Evolutionary conservation across 2,888 invertebrate species (phyloP), one percentile per base, ranked within the genome.

Genomic region (Hoplodrina blanda): DNA sequence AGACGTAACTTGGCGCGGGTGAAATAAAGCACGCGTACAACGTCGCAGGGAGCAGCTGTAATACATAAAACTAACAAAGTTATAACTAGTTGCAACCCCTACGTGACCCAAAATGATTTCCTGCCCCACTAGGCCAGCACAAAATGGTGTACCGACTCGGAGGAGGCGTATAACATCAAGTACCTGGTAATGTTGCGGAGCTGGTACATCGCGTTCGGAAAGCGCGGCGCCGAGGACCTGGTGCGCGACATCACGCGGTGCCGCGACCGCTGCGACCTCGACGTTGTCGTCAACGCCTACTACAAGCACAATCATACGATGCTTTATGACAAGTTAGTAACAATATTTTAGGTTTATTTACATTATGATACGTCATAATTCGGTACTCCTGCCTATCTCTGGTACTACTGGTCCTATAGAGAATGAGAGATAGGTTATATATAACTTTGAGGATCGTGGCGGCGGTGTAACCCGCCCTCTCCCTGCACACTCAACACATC

Each of bases 301-400:
- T 93, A 92, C 85, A 57, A 65, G 0, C 87, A 92, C 79, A 92
- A 93, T 70, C 87, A 92, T 19, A 81, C 90, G 62, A 90, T 96
- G 84, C 90, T 96, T 19, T 94, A 93, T 66, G 96, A 96, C 52
- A 92, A 87, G 96, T 96, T 69, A 80, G 90, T 77, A 30, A 37
- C 41, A 41, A n/a, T 41, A 6, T 11, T 10, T 33, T 33, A 33
- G 7, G 7, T 33, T 33, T 41, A 41, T 11, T 41, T 11, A 33
- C 11, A 41, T 41, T 41, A 41, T 41, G 11, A 13, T 33, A 25
- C 25, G 25, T 25, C 25, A 2, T 25, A n/a, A 25, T 25, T 25
- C 1, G 25, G 25, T 33, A 33, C 7, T 33, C 33, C 0, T 33
- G 33, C 33, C 7, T 33, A 33, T 7, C 33, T 5, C 33, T 25